These are phyloP conservation scores for Stegodyphus dumicola DNA, from an alignment of 1,140 invertebrate genomes.

Conservation along the genomic window DNA sequence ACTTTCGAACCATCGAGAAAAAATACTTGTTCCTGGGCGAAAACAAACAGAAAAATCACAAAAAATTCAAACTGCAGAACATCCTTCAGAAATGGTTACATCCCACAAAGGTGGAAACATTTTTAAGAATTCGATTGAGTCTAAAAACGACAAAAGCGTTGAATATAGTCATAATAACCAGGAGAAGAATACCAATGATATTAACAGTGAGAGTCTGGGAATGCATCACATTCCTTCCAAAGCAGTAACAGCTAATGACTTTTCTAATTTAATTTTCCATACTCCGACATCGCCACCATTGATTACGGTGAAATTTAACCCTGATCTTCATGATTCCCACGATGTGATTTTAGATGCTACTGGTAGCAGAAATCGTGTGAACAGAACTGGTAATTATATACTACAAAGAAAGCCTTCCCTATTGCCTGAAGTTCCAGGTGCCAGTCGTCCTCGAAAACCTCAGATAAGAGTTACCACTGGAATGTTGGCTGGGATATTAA, in stretches of 20 bases:
- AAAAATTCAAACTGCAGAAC: neutral
- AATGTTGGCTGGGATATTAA: constrained; percentile 51
- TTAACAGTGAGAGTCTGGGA: neutral
- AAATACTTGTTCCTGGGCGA: neutral
- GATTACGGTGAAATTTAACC: constrained; percentile 6
- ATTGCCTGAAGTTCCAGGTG: neutral
- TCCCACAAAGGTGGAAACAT: neutral
- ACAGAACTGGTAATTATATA: constrained; percentile 18
- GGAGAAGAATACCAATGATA: neutral
- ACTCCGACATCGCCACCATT: constrained; percentile 13
- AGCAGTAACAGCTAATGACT: neutral
- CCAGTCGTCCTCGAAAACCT: constrained; percentile 28
- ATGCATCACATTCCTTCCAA: neutral
- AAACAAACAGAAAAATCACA: neutral
- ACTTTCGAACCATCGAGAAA: neutral
- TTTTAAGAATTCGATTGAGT: neutral
- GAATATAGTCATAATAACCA: no score
- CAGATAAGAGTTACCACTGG: constrained; percentile 28
- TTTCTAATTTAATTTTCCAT: neutral
- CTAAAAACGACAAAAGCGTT: neutral
- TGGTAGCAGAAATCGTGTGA: neutral
- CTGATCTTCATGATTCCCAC: neutral
- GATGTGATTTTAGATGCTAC: neutral
- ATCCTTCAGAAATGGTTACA: neutral
- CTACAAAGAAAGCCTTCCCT: constrained; percentile 20